Percentiles rank a stretch among this genome's conserved stretches.
Evolutionary conservation across 2,888 invertebrate genomes (phyloP).

Genomic region (Margaritifera margaritifera): DNA sequence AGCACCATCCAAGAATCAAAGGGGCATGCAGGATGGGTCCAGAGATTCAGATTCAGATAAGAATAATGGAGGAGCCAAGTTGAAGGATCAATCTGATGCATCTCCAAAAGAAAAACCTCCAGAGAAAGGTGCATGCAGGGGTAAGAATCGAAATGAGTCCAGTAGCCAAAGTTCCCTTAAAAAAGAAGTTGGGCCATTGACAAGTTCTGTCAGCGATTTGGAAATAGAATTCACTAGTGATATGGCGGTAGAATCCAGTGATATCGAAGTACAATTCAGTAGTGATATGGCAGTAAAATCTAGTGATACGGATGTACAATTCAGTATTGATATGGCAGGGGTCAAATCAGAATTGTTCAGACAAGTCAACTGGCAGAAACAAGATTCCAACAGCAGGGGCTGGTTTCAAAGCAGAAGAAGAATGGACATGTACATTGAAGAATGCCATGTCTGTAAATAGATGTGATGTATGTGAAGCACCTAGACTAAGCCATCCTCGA

Average conservation of each 20-base stretch:
- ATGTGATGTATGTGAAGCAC: constrained; percentile 85
- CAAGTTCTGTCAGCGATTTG: no score
- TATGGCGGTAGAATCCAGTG: no score
- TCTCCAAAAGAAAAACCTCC: constrained; percentile 1
- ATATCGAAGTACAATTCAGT: no score
- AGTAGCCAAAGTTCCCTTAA: not conserved
- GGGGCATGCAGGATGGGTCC: no score
- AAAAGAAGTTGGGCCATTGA: not conserved
- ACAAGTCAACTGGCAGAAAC: no score
- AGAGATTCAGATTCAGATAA: no score
- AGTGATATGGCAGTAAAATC: no score
- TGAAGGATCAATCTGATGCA: not conserved
- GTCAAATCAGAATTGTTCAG: constrained; percentile 67
- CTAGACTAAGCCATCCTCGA: constrained; percentile 68
- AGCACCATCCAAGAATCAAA: no score
- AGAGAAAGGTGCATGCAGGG: not conserved
- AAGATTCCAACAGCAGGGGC: constrained; percentile 1
- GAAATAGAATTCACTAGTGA: constrained; percentile 18
- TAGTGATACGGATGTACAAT: no score
- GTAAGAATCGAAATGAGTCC: not conserved
- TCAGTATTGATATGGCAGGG: no score
- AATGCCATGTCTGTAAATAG: constrained; percentile 80
- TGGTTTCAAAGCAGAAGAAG: not conserved
- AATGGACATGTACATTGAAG: constrained; percentile 79
- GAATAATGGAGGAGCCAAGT: no score